These are phyloP conservation scores for Rhagonycha lutea DNA, from an alignment of 2,888 invertebrate species.

Conservation along the genomic window DNA sequence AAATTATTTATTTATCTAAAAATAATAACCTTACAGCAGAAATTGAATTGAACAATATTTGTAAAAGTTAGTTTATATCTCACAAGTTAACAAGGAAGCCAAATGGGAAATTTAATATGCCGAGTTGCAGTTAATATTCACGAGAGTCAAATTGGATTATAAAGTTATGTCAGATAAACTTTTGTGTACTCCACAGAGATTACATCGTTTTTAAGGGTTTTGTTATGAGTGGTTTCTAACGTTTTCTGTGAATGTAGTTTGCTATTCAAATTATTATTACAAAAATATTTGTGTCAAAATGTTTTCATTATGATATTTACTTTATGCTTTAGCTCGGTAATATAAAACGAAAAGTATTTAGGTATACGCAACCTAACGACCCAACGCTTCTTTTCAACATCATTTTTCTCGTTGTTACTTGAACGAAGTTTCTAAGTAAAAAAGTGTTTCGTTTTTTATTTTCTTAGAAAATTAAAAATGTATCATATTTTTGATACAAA, in stretches of 20 bases:
- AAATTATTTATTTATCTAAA: not conserved
- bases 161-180: constrained; percentile 29
- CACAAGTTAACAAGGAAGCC: constrained; percentile 12
- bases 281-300: not conserved
- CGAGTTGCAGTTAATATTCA: constrained; percentile 26
- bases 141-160: constrained; percentile 33
- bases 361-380: not conserved
- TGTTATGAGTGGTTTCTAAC: constrained; percentile 9
- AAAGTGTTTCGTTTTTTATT: not conserved
- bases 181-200: constrained; percentile 17
- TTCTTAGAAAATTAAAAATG: not conserved
- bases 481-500: not conserved
- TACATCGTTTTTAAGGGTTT: constrained; percentile 14
- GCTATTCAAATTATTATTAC: not conserved
- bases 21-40: not conserved
- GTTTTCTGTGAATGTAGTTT: not conserved
- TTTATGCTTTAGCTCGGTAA: not conserved
- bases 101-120: constrained; percentile 20
- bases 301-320: not conserved
- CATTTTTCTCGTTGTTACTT: not conserved
- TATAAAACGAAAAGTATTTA: not conserved
- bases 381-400: not conserved
- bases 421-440: not conserved
- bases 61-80: constrained; percentile 6
- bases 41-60: not conserved